Evolutionary conservation across 2,113 vertebrate species (phyloP).

Genomic region (Silurus glanis): DNA sequence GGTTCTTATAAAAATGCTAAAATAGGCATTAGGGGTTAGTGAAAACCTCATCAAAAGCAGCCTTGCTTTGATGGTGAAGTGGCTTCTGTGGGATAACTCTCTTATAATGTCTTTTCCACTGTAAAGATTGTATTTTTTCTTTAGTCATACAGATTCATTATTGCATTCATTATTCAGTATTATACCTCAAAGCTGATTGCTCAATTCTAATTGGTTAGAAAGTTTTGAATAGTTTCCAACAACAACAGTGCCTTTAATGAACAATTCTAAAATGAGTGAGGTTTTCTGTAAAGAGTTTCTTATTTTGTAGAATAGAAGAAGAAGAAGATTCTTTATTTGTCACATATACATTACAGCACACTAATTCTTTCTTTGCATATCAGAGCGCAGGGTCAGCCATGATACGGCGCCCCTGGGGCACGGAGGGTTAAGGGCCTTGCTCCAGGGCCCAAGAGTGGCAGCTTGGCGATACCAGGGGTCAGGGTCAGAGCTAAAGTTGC

Average conservation of each 20-base stretch:
- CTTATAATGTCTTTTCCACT: conserved; percentile 3
- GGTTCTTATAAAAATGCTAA: too few species aligned
- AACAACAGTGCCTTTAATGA: background rate
- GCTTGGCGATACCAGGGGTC: too few species aligned
- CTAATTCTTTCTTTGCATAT: too few species aligned
- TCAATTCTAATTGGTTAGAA: background rate
- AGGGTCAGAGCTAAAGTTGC: background rate
- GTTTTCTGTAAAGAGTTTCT: background rate
- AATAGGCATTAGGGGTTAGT: background rate
- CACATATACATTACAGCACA: too few species aligned
- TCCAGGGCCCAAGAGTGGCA: too few species aligned
- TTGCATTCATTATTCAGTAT: background rate
- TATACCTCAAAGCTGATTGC: background rate
- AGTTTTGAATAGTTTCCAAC: background rate
- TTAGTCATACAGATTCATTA: conserved; percentile 5
- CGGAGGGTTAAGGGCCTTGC: too few species aligned
- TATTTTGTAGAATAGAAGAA: too few species aligned
- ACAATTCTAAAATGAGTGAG: background rate
- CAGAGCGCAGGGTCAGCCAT: too few species aligned
- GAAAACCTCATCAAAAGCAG: background rate
- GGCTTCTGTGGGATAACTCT: background rate
- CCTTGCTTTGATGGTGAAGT: background rate
- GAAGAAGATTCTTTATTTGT: too few species aligned
- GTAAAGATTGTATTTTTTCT: background rate
- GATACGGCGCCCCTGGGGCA: too few species aligned